These are phyloP conservation scores for Gastrophysa polygoni DNA, from an alignment of 2,888 invertebrate species.

Conservation along the genomic window DNA sequence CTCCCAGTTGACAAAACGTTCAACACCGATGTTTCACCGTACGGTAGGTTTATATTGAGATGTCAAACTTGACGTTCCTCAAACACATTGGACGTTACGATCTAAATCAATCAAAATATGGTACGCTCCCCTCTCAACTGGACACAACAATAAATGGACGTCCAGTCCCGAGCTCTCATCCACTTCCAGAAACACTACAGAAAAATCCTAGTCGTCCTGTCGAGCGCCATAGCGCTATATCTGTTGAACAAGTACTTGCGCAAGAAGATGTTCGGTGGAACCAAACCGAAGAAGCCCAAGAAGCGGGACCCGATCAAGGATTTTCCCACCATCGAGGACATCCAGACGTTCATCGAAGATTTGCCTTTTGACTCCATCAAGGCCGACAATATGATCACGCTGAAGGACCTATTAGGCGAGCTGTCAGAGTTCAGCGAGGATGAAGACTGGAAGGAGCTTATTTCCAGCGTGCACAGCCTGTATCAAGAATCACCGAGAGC, in stretches of 20 bases:
- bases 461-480: slow-evolving; percentile 47
- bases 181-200: slow-evolving; percentile 34
- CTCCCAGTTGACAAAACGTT: too few species aligned
- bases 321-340: slow-evolving; percentile 47
- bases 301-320: slow-evolving; percentile 39
- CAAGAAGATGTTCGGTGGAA: slow-evolving; percentile 26
- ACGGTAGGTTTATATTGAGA: too few species aligned
- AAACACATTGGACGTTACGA: too few species aligned
- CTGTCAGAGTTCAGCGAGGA: slow-evolving; percentile 48
- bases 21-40: too few species aligned
- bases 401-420: slow-evolving; percentile 48
- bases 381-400: slow-evolving; percentile 40
- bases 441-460: slow-evolving; percentile 50
- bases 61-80: too few species aligned
- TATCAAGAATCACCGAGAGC: slow-evolving; percentile 60
- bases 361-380: slow-evolving; percentile 45
- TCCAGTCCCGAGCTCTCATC: slow-evolving; percentile 28
- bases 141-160: slow-evolving; percentile 32
- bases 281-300: slow-evolving; percentile 33
- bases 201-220: slow-evolving; percentile 33
- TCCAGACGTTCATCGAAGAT: slow-evolving; percentile 48
- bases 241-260: slow-evolving; percentile 29
- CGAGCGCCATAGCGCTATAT: slow-evolving; percentile 32
- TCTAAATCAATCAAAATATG: too few species aligned
- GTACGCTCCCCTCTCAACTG: too few species aligned